Base-by-base conservation (phyloP, 2,797 vertebrate species). In the Darevskia nairensis region DNA sequence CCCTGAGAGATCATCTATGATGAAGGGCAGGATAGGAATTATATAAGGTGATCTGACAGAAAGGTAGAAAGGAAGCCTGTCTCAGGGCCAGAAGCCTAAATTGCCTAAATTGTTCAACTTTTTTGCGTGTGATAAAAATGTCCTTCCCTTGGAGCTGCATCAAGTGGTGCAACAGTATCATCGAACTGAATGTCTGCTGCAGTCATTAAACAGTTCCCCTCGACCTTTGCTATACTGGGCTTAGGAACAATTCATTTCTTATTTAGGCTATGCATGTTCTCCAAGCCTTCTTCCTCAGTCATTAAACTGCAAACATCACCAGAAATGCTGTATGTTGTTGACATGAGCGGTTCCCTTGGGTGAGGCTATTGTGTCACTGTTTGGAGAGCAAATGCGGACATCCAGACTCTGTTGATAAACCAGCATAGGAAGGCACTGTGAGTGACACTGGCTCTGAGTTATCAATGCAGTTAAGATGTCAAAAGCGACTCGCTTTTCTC, bases 111-210 rank as follows among this genome's bases (percentile, higher is more conserved):
- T 25, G 19, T 21, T 32, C 13, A 6, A 27, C 77, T 59, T 66
- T 21, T 39, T 39, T 29, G 3, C 1, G 13, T 55, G 50, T 69
- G 77, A 81, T 15, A 71, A 90, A 72, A 82, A 85, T 11, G 29
- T 66, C 84, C 39, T 64, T 88, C 39, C 77, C 91, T 94, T 88
- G 79, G 77, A 35, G 15, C 17, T 79, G 4, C 80, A 88, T 91
- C 66, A 8, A 84, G 59, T 90, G 64, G 66, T 87, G 13, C 55
- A 87, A 78, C 29, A 35, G 3, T 89, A 82, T 66, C 86, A 61
- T 77, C 25, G 88, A 89, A 83, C 4, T 71, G 21, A 29, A 90
- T 84, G 50, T 83, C 9, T 0, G 1, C 15, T 85, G 77, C 55
- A 80, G 74, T 8, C 71, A 3, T 74, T 90, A 68, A 85, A 55